Conservation (phyloP, 2,888 invertebrate species). For the Cremastinae sp. region DNA sequence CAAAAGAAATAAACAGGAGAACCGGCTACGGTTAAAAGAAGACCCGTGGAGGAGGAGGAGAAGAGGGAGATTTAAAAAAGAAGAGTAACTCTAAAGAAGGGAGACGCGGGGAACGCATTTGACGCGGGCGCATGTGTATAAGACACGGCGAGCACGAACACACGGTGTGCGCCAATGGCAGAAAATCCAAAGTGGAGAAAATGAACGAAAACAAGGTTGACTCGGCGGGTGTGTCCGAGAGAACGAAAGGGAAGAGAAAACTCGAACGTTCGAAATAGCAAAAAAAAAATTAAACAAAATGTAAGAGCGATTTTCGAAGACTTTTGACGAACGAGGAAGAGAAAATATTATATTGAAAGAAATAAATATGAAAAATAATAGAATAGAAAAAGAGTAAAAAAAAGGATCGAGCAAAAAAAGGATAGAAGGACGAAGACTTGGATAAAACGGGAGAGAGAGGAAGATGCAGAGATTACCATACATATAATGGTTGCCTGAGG, state of each 20-base stretch:
- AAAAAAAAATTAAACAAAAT: slow-evolving; percentile 48
- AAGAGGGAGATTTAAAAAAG: not conserved
- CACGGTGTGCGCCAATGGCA: slow-evolving; percentile 5
- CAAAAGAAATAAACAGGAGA: slow-evolving; percentile 43
- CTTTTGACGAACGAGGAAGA: too few relatives aligned
- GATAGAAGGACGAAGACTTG: slow-evolving; percentile 49
- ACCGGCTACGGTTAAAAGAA: slow-evolving; percentile 27
- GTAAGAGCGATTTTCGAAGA: slow-evolving; percentile 51
- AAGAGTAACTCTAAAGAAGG: too few relatives aligned
- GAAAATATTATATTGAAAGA: slow-evolving; percentile 10
- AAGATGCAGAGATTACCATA: slow-evolving; percentile 79
- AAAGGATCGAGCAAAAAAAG: slow-evolving; percentile 15
- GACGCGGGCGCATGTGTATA: too few relatives aligned
- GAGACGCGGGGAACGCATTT: too few relatives aligned
- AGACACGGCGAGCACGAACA: too few relatives aligned
- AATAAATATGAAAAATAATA: slow-evolving; percentile 45
- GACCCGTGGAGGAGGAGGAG: too few relatives aligned
- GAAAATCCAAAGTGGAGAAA: slow-evolving; percentile 54
- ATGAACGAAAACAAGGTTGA: slow-evolving; percentile 45
- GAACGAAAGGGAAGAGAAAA: slow-evolving; percentile 59
- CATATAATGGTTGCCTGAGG: slow-evolving; percentile 80
- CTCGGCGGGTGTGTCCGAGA: slow-evolving; percentile 52
- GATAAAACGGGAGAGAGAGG: slow-evolving; percentile 64
- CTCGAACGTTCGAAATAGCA: too few relatives aligned
- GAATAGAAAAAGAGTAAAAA: slow-evolving; percentile 47